These are phyloP conservation scores for Nylanderia fulva DNA, from an alignment of 1,140 invertebrate genomes.

Conservation along the genomic window DNA sequence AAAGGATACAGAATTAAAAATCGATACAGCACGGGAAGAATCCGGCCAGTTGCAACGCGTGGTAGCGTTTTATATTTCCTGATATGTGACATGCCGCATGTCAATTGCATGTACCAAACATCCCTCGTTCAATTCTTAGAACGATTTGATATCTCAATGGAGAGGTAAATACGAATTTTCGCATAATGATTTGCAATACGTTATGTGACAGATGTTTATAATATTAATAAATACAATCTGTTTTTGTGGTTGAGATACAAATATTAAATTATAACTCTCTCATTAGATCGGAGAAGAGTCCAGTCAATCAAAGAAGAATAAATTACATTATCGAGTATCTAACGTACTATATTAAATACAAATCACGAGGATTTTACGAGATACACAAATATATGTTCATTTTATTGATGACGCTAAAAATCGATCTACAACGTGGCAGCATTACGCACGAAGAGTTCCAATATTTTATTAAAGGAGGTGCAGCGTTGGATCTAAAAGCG, in stretches of 20 bases:
- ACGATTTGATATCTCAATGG: conserved; percentile 95
- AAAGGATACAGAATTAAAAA: conserved; percentile 95
- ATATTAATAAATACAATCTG: not conserved
- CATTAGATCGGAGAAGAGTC: conserved; percentile 90
- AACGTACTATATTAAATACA: conserved; percentile 90
- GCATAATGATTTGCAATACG: not conserved
- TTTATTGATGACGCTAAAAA: conserved; percentile 92
- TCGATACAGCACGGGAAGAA: conserved; percentile 95
- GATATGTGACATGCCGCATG: conserved; percentile 95
- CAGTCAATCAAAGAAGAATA: conserved; percentile 91
- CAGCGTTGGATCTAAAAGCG: conserved; percentile 93
- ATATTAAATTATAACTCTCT: not conserved
- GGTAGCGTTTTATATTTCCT: conserved; percentile 97
- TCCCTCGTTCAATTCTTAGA: conserved; percentile 96
- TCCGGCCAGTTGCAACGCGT: conserved; percentile 94
- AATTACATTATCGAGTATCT: conserved; percentile 93
- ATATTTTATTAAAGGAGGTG: conserved; percentile 95
- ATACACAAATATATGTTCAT: conserved; percentile 94
- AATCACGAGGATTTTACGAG: conserved; percentile 92
- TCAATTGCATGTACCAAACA: conserved; percentile 97
- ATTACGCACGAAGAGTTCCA: conserved; percentile 93
- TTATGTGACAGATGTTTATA: not conserved
- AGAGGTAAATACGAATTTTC: conserved; percentile 81
- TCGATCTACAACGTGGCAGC: conserved; percentile 90
- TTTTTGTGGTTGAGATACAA: not conserved